Conservation (phyloP, 2,888 invertebrate genomes). For the Erannis defoliaria region DNA sequence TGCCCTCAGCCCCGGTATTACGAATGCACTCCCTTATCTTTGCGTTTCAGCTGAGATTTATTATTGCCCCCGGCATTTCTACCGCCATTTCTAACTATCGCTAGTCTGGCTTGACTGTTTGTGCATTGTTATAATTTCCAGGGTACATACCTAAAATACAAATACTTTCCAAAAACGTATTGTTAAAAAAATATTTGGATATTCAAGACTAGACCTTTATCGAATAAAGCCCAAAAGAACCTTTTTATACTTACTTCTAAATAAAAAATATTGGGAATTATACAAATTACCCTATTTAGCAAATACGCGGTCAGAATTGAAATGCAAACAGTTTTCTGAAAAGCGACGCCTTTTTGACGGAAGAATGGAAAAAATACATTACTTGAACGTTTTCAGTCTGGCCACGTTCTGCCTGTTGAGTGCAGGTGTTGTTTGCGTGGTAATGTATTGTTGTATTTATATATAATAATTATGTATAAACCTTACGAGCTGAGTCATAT, state of each 20-base stretch:
- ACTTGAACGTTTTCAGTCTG: constrained; percentile 53
- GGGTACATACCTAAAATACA: too few species aligned
- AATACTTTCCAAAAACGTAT: too few species aligned
- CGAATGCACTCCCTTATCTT: constrained; percentile 54
- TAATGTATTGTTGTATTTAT: too few species aligned
- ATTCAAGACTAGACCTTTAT: too few species aligned
- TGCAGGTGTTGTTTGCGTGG: constrained; percentile 67
- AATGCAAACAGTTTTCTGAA: constrained; percentile 32
- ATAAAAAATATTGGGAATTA: neutral
- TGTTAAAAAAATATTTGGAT: too few species aligned
- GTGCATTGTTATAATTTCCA: neutral
- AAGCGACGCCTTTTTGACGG: constrained; percentile 15
- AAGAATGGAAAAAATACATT: constrained; percentile 46
- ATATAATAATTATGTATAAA: too few species aligned
- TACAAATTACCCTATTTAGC: neutral
- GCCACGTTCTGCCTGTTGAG: constrained; percentile 70
- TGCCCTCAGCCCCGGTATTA: constrained; percentile 43
- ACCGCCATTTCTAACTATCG: neutral
- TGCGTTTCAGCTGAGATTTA: constrained; percentile 57
- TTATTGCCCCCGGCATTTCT: constrained; percentile 35
- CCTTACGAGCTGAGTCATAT: neutral
- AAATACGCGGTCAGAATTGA: constrained; percentile 7
- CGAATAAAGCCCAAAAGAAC: neutral
- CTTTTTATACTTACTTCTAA: neutral
- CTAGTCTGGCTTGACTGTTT: neutral